A percentile compares a stretch with the other conserved stretches of the same genome.
Evolutionary conservation across 2,797 vertebrate genomes (phyloP).

Genomic region (Scleropages formosus): DNA sequence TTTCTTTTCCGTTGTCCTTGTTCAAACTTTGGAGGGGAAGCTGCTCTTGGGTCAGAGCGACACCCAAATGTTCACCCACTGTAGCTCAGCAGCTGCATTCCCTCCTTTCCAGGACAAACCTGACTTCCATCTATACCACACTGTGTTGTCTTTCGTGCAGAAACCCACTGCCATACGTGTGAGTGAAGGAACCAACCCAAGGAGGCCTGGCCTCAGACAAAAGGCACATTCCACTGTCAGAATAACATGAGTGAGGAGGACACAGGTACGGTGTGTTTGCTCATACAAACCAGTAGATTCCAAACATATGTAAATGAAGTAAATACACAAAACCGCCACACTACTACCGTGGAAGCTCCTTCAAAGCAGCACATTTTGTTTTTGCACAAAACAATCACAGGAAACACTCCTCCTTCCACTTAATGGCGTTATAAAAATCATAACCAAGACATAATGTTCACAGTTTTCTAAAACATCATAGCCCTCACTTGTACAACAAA

Average conservation of each 20-base stretch:
- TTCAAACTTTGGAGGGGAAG: slow-evolving; percentile 5
- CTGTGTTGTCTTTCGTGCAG: slow-evolving; percentile 53
- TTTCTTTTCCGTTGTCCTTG: slow-evolving; percentile 47
- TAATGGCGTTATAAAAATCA: slow-evolving; percentile 44
- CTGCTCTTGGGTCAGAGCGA: slow-evolving; percentile 23
- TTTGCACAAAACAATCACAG: slow-evolving; percentile 47
- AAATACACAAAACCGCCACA: slow-evolving; percentile 58
- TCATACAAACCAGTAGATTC: slow-evolving; percentile 50
- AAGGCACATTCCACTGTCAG: slow-evolving; percentile 53
- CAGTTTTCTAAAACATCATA: slow-evolving; percentile 36
- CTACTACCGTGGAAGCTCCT: slow-evolving; percentile 66
- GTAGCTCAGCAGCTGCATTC: slow-evolving; percentile 33
- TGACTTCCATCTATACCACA: slow-evolving; percentile 35
- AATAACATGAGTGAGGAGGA: slow-evolving; percentile 34
- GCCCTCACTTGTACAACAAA: slow-evolving; percentile 42
- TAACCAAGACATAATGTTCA: slow-evolving; percentile 36
- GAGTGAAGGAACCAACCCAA: background rate
- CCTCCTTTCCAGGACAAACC: slow-evolving; percentile 37
- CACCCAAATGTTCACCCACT: slow-evolving; percentile 14
- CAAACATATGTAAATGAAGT: slow-evolving; percentile 53
- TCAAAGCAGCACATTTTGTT: slow-evolving; percentile 67
- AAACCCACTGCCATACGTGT: slow-evolving; percentile 50
- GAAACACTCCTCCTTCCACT: slow-evolving; percentile 36
- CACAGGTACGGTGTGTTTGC: slow-evolving; percentile 27
- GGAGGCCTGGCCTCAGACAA: background rate